phyloP scores from a whole-genome alignment of 2,888 invertebrate species.

The Aplocera efformata region DNA sequence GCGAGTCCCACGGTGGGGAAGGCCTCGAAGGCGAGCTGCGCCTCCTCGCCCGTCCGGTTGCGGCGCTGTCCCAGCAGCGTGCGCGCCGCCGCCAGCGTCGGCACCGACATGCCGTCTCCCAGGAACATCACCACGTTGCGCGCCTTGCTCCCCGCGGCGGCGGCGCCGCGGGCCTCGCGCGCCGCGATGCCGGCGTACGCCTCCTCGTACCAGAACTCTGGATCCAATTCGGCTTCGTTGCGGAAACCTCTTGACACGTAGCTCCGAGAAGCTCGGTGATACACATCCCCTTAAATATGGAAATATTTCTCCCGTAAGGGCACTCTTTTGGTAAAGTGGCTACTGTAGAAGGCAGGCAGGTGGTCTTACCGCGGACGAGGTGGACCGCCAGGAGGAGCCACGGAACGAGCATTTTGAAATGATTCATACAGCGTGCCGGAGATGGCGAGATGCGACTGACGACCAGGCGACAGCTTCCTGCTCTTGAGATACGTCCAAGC shows the following conservation, averaged over 20 bases:
- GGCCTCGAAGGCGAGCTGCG: conserved; percentile 79
- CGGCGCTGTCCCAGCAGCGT: conserved; percentile 82
- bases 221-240: conserved; percentile 28
- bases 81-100: conserved; percentile 84
- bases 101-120: conserved; percentile 88
- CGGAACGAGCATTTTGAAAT: too few relatives aligned
- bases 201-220: conserved; percentile 66
- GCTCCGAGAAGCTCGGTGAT: conserved; percentile 4
- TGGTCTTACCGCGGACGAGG: too few relatives aligned
- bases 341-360: too few relatives aligned
- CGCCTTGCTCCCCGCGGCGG: conserved; percentile 26
- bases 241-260: not conserved
- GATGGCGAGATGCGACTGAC: too few relatives aligned
- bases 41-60: conserved; percentile 80
- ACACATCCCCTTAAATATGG: conserved; percentile 11
- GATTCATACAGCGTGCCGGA: too few relatives aligned
- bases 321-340: too few relatives aligned
- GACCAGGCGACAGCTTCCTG: too few relatives aligned
- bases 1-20: conserved; percentile 83
- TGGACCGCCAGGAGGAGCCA: too few relatives aligned
- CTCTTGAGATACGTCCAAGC: too few relatives aligned
- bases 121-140: conserved; percentile 85
- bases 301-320: too few relatives aligned
- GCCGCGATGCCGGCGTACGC: conserved; percentile 56
- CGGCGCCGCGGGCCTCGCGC: conserved; percentile 34